A percentile compares a stretch with the other conserved stretches of the same genome.
Evolutionary conservation across 2,113 vertebrate genomes (phyloP).

Genomic region (Rhinogobius similis): DNA sequence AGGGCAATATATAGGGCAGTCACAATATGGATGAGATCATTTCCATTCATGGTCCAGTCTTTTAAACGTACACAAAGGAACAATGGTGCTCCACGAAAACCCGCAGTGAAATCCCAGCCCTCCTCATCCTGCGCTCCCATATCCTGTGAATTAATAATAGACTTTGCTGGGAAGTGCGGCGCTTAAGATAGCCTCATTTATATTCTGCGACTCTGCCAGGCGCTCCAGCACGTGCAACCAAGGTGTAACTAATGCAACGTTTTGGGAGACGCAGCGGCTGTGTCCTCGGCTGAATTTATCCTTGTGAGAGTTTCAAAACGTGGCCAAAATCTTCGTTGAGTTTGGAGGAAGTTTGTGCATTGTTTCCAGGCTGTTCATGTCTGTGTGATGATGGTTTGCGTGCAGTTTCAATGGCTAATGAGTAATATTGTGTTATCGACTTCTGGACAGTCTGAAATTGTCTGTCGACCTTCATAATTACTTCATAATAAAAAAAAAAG

Average conservation of each 20-base stretch:
- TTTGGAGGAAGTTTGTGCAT: background rate
- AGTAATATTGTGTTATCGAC: too few species aligned
- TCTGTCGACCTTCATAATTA: too few species aligned
- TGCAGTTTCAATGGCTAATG: too few species aligned
- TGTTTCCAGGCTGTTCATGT: background rate
- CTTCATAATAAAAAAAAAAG: too few species aligned
- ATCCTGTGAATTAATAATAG: constrained; percentile 77
- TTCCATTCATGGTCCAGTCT: constrained; percentile 39
- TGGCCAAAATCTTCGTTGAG: background rate
- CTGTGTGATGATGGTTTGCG: too few species aligned
- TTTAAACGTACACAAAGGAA: constrained; percentile 48
- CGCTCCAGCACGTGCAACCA: background rate
- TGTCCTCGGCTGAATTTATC: background rate
- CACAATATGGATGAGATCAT: constrained; percentile 58
- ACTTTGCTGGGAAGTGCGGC: constrained; percentile 49
- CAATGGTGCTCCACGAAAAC: constrained; percentile 69
- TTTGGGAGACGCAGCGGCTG: background rate
- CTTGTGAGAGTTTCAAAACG: background rate
- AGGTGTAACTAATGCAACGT: background rate
- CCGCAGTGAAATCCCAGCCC: constrained; percentile 53
- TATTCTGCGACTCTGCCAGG: constrained; percentile 24
- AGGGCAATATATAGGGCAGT: background rate
- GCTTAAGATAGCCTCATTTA: constrained; percentile 52
- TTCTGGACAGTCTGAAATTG: too few species aligned
- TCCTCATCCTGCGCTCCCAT: constrained; percentile 53